Conservation (phyloP, 1,140 invertebrate genomes). For the Reticulitermes speratus region DNA sequence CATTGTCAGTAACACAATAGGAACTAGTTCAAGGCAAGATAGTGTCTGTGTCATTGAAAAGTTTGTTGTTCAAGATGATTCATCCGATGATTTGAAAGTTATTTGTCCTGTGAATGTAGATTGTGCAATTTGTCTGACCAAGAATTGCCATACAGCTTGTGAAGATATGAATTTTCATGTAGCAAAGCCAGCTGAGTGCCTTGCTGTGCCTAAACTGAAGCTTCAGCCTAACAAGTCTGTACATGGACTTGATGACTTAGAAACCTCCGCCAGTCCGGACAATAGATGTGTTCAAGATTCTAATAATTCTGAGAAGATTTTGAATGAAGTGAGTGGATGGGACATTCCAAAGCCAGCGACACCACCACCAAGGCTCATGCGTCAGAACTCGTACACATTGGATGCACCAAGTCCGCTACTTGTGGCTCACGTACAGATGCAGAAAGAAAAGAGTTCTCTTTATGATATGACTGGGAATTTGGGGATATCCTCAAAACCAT, state of each 20-base stretch:
- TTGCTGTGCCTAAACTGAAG: background rate
- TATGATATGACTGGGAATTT: background rate
- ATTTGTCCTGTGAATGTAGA: background rate
- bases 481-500: background rate
- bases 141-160: background rate
- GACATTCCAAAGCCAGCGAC: background rate
- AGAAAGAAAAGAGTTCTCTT: conserved; percentile 40
- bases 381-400: conserved; percentile 62
- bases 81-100: background rate
- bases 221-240: background rate
- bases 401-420: conserved; percentile 61
- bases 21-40: background rate
- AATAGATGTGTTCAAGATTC: background rate
- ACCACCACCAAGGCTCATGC: conserved; percentile 50
- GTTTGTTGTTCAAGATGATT: background rate
- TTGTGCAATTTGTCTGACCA: background rate
- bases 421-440: conserved; percentile 56
- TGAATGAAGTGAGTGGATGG: background rate
- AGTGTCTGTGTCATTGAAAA: background rate
- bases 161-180: background rate
- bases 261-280: background rate
- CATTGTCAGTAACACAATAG: background rate
- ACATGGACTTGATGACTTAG: background rate
- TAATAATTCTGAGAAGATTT: background rate
- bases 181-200: background rate